Conservation (phyloP, 2,888 invertebrate genomes). For the Drosophila anomelani region DNA sequence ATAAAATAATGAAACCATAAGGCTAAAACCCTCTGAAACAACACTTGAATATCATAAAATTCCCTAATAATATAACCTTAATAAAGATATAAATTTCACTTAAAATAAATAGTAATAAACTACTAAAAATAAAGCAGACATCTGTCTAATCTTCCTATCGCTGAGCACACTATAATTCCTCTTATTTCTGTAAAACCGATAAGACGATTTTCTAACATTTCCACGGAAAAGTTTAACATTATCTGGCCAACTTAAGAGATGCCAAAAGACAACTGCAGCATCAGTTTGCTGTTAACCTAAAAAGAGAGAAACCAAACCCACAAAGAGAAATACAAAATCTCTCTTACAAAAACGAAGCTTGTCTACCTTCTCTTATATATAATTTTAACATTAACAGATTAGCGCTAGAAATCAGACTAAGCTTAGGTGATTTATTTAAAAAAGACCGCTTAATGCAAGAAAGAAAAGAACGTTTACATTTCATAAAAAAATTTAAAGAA, state of each 20-base stretch:
- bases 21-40: background rate
- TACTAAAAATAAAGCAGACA: constrained; percentile 1
- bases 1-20: background rate
- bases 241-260: background rate
- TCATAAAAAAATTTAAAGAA: background rate
- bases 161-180: background rate
- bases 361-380: background rate
- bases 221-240: constrained; percentile 13
- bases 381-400: constrained; percentile 18
- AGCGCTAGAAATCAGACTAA: constrained; percentile 2
- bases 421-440: background rate
- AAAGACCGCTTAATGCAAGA: background rate
- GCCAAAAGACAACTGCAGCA: background rate
- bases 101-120: background rate
- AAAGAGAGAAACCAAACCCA: background rate
- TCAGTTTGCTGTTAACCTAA: constrained; percentile 9
- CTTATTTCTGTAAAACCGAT: background rate
- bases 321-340: constrained; percentile 15
- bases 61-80: background rate
- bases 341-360: constrained; percentile 9
- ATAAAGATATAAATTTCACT: background rate
- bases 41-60: background rate
- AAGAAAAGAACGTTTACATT: background rate
- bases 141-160: background rate
- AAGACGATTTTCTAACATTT: background rate